Evolutionary conservation across 2,888 invertebrate species (phyloP).

Genomic region (Plemyria rubiginata): DNA sequence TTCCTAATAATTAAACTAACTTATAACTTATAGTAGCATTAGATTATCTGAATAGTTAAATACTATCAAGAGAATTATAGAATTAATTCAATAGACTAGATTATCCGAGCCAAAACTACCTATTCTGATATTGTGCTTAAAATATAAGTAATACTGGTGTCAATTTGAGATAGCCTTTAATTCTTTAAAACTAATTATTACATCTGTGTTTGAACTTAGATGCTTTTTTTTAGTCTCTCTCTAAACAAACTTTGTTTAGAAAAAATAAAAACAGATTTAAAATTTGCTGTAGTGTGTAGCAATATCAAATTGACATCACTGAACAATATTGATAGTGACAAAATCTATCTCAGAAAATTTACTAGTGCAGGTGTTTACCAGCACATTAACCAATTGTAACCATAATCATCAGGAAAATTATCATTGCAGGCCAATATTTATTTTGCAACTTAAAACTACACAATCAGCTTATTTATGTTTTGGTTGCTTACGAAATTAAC

Average conservation of each 20-base stretch:
- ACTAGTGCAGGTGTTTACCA: neutral
- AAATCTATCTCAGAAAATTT: neutral
- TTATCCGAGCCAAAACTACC: conserved; percentile 15
- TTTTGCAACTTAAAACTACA: too few species aligned
- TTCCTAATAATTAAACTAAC: conserved; percentile 13
- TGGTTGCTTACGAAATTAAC: too few species aligned
- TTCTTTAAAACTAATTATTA: neutral
- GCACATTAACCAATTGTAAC: neutral
- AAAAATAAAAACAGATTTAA: neutral
- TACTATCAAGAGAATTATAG: neutral
- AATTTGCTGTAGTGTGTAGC: neutral
- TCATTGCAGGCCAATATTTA: too few species aligned
- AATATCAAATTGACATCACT: neutral
- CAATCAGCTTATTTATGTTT: too few species aligned
- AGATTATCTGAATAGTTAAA: conserved; percentile 10
- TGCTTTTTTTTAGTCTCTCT: neutral
- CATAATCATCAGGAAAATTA: neutral
- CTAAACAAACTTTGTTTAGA: neutral
- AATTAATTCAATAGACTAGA: conserved; percentile 10
- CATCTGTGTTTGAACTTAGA: neutral
- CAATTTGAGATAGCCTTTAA: neutral
- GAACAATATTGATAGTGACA: neutral
- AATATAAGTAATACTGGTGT: neutral
- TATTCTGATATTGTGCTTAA: neutral
- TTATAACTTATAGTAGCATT: conserved; percentile 5